Percentiles rank a stretch among this genome's conserved stretches.
phyloP scores from a whole-genome alignment of 2,888 invertebrate species.

The Volucella inflata region DNA sequence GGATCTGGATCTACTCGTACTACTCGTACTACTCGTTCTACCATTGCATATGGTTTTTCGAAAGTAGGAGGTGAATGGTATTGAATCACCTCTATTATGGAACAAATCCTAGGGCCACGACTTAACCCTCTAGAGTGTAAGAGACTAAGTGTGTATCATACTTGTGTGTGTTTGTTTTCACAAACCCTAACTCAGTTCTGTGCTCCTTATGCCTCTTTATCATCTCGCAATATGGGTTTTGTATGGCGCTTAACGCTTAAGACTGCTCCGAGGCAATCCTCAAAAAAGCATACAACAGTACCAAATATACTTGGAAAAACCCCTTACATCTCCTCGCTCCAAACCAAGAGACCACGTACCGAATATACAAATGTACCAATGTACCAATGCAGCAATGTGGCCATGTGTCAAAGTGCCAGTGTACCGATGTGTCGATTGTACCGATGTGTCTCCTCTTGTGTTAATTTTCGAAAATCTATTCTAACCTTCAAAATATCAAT shows the following conservation, averaged over 20 bases:
- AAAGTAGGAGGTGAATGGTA: constrained; percentile 41
- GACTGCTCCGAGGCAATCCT: constrained; percentile 63
- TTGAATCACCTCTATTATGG: constrained; percentile 70
- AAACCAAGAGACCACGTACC: too few species aligned
- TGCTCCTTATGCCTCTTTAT: constrained; percentile 72
- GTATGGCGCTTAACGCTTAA: constrained; percentile 83
- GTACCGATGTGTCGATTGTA: too few species aligned
- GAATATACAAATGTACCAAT: too few species aligned
- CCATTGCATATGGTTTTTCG: constrained; percentile 4
- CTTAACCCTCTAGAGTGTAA: constrained; percentile 47
- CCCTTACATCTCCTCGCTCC: not conserved
- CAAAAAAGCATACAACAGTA: constrained; percentile 44
- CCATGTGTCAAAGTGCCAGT: too few species aligned
- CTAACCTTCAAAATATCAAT: constrained; percentile 75
- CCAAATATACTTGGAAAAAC: not conserved
- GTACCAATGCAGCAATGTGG: not conserved
- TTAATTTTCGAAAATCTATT: constrained; percentile 73
- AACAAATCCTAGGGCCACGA: constrained; percentile 70
- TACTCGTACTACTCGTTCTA: too few species aligned
- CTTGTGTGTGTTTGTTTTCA: constrained; percentile 8
- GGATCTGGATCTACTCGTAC: constrained; percentile 6
- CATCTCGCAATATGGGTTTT: constrained; percentile 77
- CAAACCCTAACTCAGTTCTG: constrained; percentile 50
- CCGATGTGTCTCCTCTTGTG: constrained; percentile 56
- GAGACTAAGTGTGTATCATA: too few species aligned